phyloP scores from a whole-genome alignment of 1,140 invertebrate species.

The Nasonia vitripennis region DNA sequence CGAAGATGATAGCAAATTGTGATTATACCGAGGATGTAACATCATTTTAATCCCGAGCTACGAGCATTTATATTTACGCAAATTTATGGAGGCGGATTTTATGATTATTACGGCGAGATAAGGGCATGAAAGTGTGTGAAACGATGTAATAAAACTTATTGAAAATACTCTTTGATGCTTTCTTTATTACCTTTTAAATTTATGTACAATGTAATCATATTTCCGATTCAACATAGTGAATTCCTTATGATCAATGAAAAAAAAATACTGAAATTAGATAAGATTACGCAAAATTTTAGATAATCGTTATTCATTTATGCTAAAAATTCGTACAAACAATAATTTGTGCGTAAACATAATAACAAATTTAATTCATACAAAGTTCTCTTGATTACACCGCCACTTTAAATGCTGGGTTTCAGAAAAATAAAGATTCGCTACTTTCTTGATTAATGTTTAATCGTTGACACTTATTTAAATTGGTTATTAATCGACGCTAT shows the following conservation, averaged over 20 bases:
- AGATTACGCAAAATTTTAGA: no score
- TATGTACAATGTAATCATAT: constrained; percentile 22
- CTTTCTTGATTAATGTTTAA: background rate
- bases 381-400: no score
- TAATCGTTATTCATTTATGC: no score
- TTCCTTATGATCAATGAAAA: background rate
- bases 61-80: background rate
- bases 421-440: background rate
- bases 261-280: background rate
- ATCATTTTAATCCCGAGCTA: constrained; percentile 21
- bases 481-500: background rate
- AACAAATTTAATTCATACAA: background rate
- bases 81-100: constrained; percentile 14
- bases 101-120: background rate
- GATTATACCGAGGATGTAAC: constrained; percentile 31
- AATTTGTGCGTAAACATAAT: no score
- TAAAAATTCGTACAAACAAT: background rate
- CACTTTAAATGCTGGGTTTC: no score
- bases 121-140: constrained; percentile 23
- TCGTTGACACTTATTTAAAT: constrained; percentile 20
- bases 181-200: constrained; percentile 34
- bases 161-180: constrained; percentile 21
- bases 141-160: constrained; percentile 50
- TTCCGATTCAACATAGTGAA: background rate
- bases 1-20: constrained; percentile 31